Evolutionary conservation across 2,113 vertebrate species (phyloP).

Genomic region (Campylomormyrus numenius): DNA sequence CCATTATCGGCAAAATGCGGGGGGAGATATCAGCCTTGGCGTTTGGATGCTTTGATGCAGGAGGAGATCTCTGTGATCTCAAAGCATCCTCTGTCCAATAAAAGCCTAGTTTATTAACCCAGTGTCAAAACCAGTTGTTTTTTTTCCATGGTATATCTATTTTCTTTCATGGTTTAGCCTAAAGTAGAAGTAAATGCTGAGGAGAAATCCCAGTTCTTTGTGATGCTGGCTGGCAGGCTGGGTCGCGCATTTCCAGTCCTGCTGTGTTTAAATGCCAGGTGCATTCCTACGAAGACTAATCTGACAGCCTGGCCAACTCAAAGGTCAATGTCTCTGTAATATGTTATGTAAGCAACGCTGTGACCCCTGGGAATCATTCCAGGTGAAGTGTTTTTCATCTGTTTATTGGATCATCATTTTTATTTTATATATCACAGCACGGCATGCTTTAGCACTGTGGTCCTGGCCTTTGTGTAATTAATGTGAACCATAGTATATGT

Average conservation of each 20-base stretch:
- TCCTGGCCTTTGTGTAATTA: background rate
- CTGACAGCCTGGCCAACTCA: constrained; percentile 12
- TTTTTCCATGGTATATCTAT: background rate
- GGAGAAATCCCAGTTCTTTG: background rate
- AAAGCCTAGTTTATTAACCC: background rate
- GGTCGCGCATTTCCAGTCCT: background rate
- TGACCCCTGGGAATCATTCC: background rate
- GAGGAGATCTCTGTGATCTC: background rate
- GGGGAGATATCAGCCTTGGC: background rate
- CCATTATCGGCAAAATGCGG: background rate
- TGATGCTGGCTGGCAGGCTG: background rate
- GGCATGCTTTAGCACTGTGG: background rate
- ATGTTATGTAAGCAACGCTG: constrained; percentile 11
- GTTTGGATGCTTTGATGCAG: background rate
- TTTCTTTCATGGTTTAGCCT: background rate
- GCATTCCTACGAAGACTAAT: constrained; percentile 14
- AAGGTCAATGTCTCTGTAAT: constrained; percentile 22
- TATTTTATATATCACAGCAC: background rate
- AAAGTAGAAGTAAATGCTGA: background rate
- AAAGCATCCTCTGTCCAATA: background rate
- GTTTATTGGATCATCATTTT: background rate
- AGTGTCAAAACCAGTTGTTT: background rate
- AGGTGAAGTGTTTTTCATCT: background rate
- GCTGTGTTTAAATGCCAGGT: constrained; percentile 15
- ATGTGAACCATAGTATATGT: background rate